A percentile compares a stretch with the other conserved stretches of the same genome.
Conservation (phyloP, 1,140 invertebrate species). For the Euwallacea similis region DNA sequence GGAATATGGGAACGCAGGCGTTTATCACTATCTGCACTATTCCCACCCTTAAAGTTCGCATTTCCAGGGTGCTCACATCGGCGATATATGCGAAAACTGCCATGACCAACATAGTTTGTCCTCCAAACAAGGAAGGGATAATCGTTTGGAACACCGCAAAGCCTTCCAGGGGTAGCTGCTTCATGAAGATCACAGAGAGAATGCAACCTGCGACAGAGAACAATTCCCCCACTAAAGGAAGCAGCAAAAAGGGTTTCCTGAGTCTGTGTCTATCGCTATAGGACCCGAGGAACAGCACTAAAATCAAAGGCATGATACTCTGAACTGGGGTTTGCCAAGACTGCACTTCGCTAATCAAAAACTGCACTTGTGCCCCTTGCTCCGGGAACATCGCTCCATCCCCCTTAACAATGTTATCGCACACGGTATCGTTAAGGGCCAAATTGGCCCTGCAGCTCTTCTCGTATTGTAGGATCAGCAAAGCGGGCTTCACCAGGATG, state of each 20-base stretch:
- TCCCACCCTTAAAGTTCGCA: constrained; percentile 60
- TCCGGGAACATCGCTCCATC: constrained; percentile 43
- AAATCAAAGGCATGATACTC: constrained; percentile 57
- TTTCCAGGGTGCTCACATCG: constrained; percentile 59
- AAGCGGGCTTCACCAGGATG: constrained; percentile 43
- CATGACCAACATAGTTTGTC: constrained; percentile 59
- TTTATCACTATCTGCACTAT: constrained; percentile 60
- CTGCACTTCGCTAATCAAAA: constrained; percentile 49
- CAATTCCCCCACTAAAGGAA: constrained; percentile 64
- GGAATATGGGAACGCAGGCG: constrained; percentile 39
- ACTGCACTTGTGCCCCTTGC: constrained; percentile 47
- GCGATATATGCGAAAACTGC: constrained; percentile 63
- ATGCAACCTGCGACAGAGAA: constrained; percentile 57
- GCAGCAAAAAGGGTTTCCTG: constrained; percentile 64
- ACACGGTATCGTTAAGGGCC: constrained; percentile 46
- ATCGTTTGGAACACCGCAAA: constrained; percentile 60
- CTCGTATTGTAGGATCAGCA: constrained; percentile 46
- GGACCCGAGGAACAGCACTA: constrained; percentile 65
- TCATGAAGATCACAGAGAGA: constrained; percentile 58
- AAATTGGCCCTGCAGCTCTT: constrained; percentile 48
- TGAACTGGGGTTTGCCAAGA: constrained; percentile 52
- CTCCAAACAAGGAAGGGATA: constrained; percentile 59
- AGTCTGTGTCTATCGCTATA: constrained; percentile 66
- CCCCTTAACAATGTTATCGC: constrained; percentile 56
- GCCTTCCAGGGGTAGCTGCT: constrained; percentile 57